phyloP scores from a whole-genome alignment of 2,113 vertebrate species.

The Dasyornis broadbenti region DNA sequence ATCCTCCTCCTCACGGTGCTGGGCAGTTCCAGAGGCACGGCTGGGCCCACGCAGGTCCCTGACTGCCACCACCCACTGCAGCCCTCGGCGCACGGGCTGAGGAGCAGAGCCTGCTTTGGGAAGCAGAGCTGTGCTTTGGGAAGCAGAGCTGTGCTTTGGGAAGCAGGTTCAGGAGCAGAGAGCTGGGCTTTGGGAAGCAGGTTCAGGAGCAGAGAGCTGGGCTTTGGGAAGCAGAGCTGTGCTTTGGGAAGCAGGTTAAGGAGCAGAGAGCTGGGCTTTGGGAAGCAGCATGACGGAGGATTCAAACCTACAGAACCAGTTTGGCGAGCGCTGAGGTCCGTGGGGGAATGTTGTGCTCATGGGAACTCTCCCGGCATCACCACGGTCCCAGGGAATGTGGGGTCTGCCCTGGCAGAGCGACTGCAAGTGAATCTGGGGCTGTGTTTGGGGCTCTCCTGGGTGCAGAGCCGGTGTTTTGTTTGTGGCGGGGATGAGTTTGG shows the following conservation, averaged over 20 bases:
- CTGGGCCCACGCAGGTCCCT: neutral
- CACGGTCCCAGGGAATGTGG: fast-evolving
- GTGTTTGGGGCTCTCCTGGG: neutral
- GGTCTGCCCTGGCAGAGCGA: neutral
- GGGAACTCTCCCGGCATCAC: neutral
- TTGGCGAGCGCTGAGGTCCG: fast-evolving
- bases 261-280: neutral
- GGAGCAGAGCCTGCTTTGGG: neutral
- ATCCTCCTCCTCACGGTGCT: neutral
- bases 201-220: neutral
- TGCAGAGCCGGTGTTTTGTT: fast-evolving
- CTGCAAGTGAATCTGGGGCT: neutral
- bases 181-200: neutral
- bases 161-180: neutral
- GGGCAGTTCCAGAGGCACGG: neutral
- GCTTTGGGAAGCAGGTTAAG: neutral
- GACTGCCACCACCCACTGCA: neutral
- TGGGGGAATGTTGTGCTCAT: fast-evolving
- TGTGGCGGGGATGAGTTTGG: neutral
- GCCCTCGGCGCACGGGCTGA: neutral
- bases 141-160: too few species aligned
- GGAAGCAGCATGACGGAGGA: fast-evolving
- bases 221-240: fast-evolving
- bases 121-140: neutral
- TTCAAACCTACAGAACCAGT: neutral